phyloP scores from a whole-genome alignment of 2,797 vertebrate genomes.

The Malacoraja senta region DNA sequence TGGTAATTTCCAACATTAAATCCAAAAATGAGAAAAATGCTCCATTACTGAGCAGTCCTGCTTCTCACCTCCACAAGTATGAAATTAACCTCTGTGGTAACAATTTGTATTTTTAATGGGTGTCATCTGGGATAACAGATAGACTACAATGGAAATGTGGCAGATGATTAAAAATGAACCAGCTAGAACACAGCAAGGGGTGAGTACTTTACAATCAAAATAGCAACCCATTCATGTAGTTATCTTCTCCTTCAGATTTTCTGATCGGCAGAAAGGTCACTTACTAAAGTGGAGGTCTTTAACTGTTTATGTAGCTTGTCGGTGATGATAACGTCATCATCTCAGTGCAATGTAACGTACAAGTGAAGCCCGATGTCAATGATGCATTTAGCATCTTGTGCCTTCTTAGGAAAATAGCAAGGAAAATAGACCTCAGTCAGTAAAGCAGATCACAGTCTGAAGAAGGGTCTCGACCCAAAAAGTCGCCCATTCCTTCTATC shows the following conservation, averaged over 20 bases:
- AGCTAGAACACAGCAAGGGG: slow-evolving; percentile 24
- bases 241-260: slow-evolving; percentile 8
- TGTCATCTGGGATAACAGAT: slow-evolving; percentile 23
- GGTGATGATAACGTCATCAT: not conserved
- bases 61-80: slow-evolving; percentile 21
- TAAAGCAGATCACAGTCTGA: too few relatives aligned
- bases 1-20: not conserved
- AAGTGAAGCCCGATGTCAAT: not conserved
- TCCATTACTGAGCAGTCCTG: not conserved
- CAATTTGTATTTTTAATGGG: slow-evolving; percentile 28
- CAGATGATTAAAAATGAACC: slow-evolving; percentile 11
- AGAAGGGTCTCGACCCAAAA: too few relatives aligned
- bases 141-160: slow-evolving; percentile 8
- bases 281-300: not conserved
- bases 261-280: not conserved
- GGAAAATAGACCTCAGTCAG: too few relatives aligned
- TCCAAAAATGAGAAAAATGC: not conserved
- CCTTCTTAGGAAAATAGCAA: not conserved
- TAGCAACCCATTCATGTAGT: not conserved
- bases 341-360: not conserved
- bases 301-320: not conserved
- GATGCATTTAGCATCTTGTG: not conserved
- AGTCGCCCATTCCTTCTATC: too few relatives aligned
- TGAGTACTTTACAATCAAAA: not conserved
- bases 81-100: slow-evolving; percentile 23